Conservation (phyloP, 2,888 invertebrate genomes). For the Malachius bipustulatus region DNA sequence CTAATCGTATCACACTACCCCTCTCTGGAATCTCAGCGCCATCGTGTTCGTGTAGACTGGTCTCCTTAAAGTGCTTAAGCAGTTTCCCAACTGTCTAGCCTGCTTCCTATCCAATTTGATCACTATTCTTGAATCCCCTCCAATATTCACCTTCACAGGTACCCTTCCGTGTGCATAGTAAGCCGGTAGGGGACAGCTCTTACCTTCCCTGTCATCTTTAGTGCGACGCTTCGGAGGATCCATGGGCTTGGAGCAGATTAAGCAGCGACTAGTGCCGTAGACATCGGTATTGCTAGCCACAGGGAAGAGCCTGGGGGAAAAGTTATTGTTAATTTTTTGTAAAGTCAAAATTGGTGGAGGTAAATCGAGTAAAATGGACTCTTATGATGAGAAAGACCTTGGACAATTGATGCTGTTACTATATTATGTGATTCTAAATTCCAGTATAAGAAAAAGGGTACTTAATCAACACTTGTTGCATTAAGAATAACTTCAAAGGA, state of each 20-base stretch:
- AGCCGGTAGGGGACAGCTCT: constrained; percentile 6
- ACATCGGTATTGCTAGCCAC: constrained; percentile 40
- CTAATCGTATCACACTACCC: neutral
- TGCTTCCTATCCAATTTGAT: neutral
- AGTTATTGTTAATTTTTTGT: no score
- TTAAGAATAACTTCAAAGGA: no score
- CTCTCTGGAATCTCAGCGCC: constrained; percentile 11
- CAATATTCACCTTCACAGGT: constrained; percentile 1
- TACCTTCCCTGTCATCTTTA: neutral
- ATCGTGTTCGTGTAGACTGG: constrained; percentile 7
- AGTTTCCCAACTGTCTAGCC: neutral
- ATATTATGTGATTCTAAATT: no score
- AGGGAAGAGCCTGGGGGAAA: constrained; percentile 44
- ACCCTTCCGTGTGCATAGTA: neutral
- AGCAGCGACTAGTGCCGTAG: constrained; percentile 39
- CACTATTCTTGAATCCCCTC: neutral
- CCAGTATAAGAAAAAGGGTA: no score
- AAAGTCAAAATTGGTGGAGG: no score
- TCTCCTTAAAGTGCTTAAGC: neutral
- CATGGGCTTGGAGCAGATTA: constrained; percentile 40
- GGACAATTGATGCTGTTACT: no score
- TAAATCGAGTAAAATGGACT: no score
- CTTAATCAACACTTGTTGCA: no score
- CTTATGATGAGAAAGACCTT: no score
- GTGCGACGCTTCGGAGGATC: constrained; percentile 9